phyloP scores from a whole-genome alignment of 2,113 vertebrate species.

The Callochromis pleurospilus region DNA sequence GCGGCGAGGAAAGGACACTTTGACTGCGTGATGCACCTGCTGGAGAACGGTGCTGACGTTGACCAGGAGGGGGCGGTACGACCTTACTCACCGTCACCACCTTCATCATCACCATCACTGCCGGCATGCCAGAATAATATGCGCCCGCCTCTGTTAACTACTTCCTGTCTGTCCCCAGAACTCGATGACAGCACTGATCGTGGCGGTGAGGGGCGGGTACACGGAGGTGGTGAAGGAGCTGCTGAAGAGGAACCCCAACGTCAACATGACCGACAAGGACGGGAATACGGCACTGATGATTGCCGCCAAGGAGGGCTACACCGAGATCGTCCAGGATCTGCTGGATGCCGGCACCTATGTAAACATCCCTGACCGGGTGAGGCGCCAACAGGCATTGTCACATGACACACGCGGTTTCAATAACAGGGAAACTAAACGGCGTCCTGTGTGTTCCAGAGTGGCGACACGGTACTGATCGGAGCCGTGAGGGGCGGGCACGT shows the following conservation, averaged over 20 bases:
- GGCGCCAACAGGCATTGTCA: not conserved
- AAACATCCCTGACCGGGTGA: slow-evolving; percentile 94
- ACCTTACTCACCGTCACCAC: not conserved
- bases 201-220: slow-evolving; percentile 90
- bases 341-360: slow-evolving; percentile 95
- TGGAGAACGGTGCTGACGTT: slow-evolving; percentile 93
- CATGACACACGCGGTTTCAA: not conserved
- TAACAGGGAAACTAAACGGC: not conserved
- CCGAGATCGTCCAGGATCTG: slow-evolving; percentile 93
- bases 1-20: slow-evolving; percentile 91
- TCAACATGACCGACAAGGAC: slow-evolving; percentile 96
- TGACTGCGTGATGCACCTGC: slow-evolving; percentile 87
- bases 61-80: slow-evolving; percentile 96
- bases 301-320: slow-evolving; percentile 92
- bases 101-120: not conserved
- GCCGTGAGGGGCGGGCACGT: slow-evolving; percentile 94
- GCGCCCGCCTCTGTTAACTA: not conserved
- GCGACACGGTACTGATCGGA: slow-evolving; percentile 94
- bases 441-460: slow-evolving; percentile 72
- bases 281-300: slow-evolving; percentile 98
- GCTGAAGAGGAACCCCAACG: slow-evolving; percentile 92
- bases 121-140: not conserved
- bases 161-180: slow-evolving; percentile 70
- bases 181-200: slow-evolving; percentile 97
- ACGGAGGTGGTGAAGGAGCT: slow-evolving; percentile 94